A percentile compares a stretch with the other conserved stretches of the same genome.
phyloP scores from a whole-genome alignment of 2,113 vertebrate genomes.

The Microtus ochrogaster region DNA sequence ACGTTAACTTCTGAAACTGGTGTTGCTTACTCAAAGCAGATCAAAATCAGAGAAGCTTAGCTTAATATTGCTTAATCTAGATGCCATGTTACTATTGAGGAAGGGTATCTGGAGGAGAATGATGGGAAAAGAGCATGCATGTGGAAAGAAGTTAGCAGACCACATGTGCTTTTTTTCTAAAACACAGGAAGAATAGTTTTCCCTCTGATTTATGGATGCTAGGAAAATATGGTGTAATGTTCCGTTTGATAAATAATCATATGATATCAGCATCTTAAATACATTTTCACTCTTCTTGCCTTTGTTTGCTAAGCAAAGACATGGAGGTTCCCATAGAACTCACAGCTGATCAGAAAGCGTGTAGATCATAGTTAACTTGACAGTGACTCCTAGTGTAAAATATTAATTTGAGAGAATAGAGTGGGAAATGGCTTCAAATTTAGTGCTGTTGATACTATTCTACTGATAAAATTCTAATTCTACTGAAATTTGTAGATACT shows the following conservation, averaged over 20 bases:
- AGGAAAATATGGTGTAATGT: neutral
- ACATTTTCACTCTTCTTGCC: neutral
- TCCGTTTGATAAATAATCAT: neutral
- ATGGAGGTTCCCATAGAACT: neutral
- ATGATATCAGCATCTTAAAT: neutral
- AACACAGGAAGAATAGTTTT: neutral
- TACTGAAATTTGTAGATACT: neutral
- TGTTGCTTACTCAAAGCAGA: slow-evolving; percentile 33
- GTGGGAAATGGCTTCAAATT: neutral
- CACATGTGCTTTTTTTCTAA: neutral
- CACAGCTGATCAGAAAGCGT: neutral
- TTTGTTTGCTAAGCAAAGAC: neutral
- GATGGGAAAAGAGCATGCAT: neutral
- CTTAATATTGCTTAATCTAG: slow-evolving; percentile 49
- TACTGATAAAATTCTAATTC: neutral
- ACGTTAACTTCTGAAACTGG: slow-evolving; percentile 39
- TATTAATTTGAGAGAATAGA: neutral
- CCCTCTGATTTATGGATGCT: neutral
- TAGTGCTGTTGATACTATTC: neutral
- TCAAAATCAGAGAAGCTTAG: slow-evolving; percentile 28
- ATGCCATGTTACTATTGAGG: neutral
- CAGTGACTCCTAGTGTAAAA: neutral
- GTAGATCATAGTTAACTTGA: neutral
- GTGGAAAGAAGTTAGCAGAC: neutral
- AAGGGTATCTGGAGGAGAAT: neutral